Percentiles rank a stretch among this genome's conserved stretches.
Conservation (phyloP, 2,888 invertebrate species). For the Apamea crenata region DNA sequence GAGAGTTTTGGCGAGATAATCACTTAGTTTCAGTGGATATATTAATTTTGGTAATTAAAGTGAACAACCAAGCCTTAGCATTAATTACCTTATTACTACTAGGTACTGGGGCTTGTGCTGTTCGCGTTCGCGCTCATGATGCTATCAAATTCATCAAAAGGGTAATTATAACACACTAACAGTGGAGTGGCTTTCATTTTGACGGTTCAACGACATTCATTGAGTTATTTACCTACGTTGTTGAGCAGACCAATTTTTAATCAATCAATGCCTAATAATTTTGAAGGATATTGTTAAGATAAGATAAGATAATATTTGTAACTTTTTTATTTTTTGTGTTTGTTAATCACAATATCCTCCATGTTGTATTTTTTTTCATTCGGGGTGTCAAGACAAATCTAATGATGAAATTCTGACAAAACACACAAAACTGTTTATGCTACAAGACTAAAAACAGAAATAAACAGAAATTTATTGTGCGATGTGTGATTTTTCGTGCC, state of each 20-base stretch:
- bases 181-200: too few relatives aligned
- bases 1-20: not conserved
- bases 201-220: too few relatives aligned
- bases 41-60: not conserved
- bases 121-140: not conserved
- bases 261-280: too few relatives aligned
- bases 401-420: not conserved
- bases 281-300: too few relatives aligned
- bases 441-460: not conserved
- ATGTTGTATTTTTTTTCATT: not conserved
- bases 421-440: not conserved
- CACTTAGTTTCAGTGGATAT: not conserved
- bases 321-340: too few relatives aligned
- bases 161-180: too few relatives aligned
- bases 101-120: not conserved
- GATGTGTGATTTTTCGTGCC: not conserved
- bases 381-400: not conserved
- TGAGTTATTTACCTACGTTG: too few relatives aligned
- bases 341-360: too few relatives aligned
- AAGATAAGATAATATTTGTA: too few relatives aligned
- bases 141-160: not conserved
- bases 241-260: too few relatives aligned
- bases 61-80: not conserved
- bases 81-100: not conserved
- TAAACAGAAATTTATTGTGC: too few relatives aligned